Evolutionary conservation across 2,888 invertebrate species (phyloP).

Genomic region (Daptonema setosum): DNA sequence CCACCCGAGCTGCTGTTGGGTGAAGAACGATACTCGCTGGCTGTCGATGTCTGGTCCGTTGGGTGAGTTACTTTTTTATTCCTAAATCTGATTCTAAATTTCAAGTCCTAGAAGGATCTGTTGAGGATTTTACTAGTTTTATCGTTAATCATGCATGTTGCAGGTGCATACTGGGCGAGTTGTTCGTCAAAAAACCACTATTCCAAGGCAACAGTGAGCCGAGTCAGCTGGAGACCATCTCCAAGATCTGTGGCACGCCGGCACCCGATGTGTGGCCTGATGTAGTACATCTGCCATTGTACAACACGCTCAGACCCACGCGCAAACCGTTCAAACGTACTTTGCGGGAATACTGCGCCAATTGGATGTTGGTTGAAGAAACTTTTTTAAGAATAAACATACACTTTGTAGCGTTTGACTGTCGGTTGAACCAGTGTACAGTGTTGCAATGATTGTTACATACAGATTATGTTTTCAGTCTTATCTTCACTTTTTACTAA

Average conservation of each 20-base stretch:
- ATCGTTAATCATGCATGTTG: too few relatives aligned
- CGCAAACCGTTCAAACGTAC: slow-evolving; percentile 68
- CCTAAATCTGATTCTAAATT: too few relatives aligned
- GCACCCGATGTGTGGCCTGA: slow-evolving; percentile 88
- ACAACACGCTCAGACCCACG: slow-evolving; percentile 68
- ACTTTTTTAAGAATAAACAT: not conserved
- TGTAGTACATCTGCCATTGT: slow-evolving; percentile 73
- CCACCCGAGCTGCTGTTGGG: slow-evolving; percentile 88
- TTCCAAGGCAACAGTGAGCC: slow-evolving; percentile 85
- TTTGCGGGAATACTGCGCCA: slow-evolving; percentile 68
- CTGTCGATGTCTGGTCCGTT: slow-evolving; percentile 97
- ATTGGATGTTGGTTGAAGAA: slow-evolving; percentile 37
- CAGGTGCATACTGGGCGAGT: slow-evolving; percentile 79
- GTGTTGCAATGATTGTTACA: too few relatives aligned
- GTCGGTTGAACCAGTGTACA: too few relatives aligned
- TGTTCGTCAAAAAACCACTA: slow-evolving; percentile 79
- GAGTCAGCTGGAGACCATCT: slow-evolving; percentile 78
- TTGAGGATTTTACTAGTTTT: too few relatives aligned
- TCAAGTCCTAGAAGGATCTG: too few relatives aligned
- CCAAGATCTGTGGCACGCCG: slow-evolving; percentile 70
- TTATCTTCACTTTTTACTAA: too few relatives aligned
- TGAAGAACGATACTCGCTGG: slow-evolving; percentile 86
- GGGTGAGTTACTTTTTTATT: slow-evolving; percentile 39
- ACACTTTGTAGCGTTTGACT: too few relatives aligned
- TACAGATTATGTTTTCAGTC: too few relatives aligned